phyloP scores from a whole-genome alignment of 2,797 vertebrate species.

The Muscicapa striata region DNA sequence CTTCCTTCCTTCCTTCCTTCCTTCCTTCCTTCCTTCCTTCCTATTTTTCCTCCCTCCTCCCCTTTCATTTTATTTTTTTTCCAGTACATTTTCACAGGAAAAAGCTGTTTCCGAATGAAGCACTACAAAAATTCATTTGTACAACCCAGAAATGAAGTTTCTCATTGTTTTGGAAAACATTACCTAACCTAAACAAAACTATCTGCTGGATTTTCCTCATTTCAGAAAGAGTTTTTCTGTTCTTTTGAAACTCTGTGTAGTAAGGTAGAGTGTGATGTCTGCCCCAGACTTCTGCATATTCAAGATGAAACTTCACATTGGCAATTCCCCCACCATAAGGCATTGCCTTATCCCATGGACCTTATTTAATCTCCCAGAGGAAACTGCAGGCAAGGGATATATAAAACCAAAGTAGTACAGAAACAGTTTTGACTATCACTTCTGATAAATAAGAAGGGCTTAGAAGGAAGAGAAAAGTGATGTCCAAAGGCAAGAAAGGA shows the following conservation, averaged over 20 bases:
- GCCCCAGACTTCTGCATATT: background rate
- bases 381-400: background rate
- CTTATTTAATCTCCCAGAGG: background rate
- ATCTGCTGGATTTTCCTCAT: background rate
- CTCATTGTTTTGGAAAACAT: background rate
- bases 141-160: background rate
- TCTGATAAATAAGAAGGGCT: background rate
- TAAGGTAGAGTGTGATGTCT: background rate
- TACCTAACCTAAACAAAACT: background rate
- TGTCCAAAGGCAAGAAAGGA: background rate
- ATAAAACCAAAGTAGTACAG: background rate
- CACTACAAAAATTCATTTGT: background rate
- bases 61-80: background rate
- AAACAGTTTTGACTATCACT: background rate
- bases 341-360: background rate
- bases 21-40: too few species aligned
- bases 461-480: background rate
- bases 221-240: background rate
- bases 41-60: too few species aligned
- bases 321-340: background rate
- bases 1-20: background rate
- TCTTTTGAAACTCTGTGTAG: background rate
- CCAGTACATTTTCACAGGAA: background rate
- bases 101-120: background rate
- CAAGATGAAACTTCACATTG: background rate